Evolutionary conservation across 2,888 invertebrate genomes (phyloP), one percentile per base, ranked within the genome.

Genomic region (Spodoptera exigua): DNA sequence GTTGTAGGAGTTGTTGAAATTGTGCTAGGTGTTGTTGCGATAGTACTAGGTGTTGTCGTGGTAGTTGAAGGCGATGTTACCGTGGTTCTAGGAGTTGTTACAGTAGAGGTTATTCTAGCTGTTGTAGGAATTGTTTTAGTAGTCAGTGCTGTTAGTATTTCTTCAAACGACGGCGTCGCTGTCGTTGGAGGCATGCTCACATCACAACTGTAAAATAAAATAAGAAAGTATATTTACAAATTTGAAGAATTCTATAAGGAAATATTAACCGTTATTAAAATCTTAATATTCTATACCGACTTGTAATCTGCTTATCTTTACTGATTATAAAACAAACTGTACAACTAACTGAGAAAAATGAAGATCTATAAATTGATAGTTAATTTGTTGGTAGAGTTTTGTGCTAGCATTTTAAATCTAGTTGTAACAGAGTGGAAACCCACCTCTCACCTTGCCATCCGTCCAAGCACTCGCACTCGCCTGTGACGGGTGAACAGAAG

Each of bases 391-490:
- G 5, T 27, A 7, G 5, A 5, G 9, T 27, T 9, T 1, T 27
- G 27, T 27, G 27, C 27, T 27, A n/a, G n/a, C n/a, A n/a, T n/a
- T n/a, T 7, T 27, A 7, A 48, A 61, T 58, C 44, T 70, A 48
- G 34, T 49, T 58, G 71, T 61, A 61, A 52, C 57, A 57, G 72
- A 79, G 90, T 89, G 89, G 89, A 66, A 84, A 92, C 94, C 95
- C 94, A 97, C 97, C 95, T 95, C 84, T 94, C 94, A 85, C 97
- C 97, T 81, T 94, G 95, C 95, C 96, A 96, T 84, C 96, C 97
- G 40, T 95, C 92, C 47, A 95, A 94, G 87, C 97, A 97, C 56
- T 93, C 92, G 82, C 97, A 97, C 53, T 93, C 91, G 27, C 97
- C 97, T 10, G 95, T 95, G 57, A 91, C 82, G 2, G 96, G 95